Evolutionary conservation across 2,888 invertebrate species (phyloP).

Genomic region (Acrobasis repandana): DNA sequence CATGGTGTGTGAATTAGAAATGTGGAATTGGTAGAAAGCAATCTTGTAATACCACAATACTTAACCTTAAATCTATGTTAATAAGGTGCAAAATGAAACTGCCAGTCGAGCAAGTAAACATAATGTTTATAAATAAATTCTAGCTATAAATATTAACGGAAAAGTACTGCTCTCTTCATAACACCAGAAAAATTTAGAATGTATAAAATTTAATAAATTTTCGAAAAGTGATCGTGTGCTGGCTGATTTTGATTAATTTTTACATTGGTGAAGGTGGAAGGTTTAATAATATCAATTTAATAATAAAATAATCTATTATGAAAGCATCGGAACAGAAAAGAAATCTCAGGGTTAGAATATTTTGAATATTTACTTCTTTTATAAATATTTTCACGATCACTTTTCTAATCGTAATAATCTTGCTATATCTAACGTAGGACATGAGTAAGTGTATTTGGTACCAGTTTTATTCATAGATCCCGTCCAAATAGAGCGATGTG

Average conservation of each 20-base stretch:
- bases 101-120: conserved; percentile 49
- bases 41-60: conserved; percentile 36
- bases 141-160: conserved; percentile 41
- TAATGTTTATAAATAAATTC: conserved; percentile 36
- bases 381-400: conserved; percentile 41
- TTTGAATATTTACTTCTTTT: conserved; percentile 19
- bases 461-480: conserved; percentile 55
- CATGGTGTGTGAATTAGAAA: conserved; percentile 56
- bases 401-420: conserved; percentile 43
- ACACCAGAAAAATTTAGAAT: conserved; percentile 52
- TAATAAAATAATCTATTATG: neutral
- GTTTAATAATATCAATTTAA: neutral
- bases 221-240: conserved; percentile 26
- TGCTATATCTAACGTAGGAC: conserved; percentile 51
- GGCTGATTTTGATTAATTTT: neutral
- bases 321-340: neutral
- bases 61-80: conserved; percentile 49
- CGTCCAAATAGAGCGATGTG: neutral
- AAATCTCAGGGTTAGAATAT: neutral
- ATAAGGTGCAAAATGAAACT: conserved; percentile 58
- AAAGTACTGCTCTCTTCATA: conserved; percentile 56
- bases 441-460: conserved; percentile 59
- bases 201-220: conserved; percentile 32
- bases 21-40: conserved; percentile 54
- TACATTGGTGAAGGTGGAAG: too few species aligned